phyloP scores from a whole-genome alignment of 2,888 invertebrate species.

The Xanthorhoe designata region DNA sequence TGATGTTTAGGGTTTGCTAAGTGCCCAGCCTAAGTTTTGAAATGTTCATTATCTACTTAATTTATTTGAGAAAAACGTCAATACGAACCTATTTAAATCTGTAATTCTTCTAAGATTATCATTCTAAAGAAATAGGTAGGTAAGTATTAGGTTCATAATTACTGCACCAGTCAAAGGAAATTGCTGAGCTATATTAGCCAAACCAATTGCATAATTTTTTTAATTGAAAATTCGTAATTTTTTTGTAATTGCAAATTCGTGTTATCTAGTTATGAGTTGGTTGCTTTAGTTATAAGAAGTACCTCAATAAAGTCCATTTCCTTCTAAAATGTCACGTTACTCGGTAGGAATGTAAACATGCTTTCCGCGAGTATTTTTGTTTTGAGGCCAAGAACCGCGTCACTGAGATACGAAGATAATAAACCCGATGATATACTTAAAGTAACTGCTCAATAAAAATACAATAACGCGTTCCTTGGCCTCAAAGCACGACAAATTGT shows the following conservation, averaged over 20 bases:
- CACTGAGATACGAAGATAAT: conserved; percentile 18
- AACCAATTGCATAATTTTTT: too few relatives aligned
- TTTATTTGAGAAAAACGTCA: too few relatives aligned
- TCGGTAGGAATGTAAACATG: conserved; percentile 31
- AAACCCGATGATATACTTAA: conserved; percentile 17
- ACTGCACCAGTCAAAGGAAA: too few relatives aligned
- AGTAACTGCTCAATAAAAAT: conserved; percentile 18
- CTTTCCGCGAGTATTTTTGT: conserved; percentile 40
- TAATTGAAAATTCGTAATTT: too few relatives aligned
- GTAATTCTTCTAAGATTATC: too few relatives aligned
- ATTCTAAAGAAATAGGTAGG: too few relatives aligned
- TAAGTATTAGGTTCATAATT: too few relatives aligned
- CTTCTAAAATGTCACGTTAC: conserved; percentile 16
- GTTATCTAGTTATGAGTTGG: neutral
- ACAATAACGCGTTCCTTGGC: conserved; percentile 21
- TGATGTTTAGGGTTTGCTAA: neutral
- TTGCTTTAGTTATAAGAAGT: neutral
- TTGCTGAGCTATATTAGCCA: too few relatives aligned
- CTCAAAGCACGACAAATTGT: conserved; percentile 8
- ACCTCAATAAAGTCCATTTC: neutral
- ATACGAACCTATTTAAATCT: too few relatives aligned
- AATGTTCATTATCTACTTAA: too few relatives aligned
- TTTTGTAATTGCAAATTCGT: too few relatives aligned
- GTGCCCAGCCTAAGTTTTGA: neutral
- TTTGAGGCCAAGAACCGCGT: conserved; percentile 36